phyloP scores from a whole-genome alignment of 2,113 vertebrate species.

The Colistium nudipinnis region DNA sequence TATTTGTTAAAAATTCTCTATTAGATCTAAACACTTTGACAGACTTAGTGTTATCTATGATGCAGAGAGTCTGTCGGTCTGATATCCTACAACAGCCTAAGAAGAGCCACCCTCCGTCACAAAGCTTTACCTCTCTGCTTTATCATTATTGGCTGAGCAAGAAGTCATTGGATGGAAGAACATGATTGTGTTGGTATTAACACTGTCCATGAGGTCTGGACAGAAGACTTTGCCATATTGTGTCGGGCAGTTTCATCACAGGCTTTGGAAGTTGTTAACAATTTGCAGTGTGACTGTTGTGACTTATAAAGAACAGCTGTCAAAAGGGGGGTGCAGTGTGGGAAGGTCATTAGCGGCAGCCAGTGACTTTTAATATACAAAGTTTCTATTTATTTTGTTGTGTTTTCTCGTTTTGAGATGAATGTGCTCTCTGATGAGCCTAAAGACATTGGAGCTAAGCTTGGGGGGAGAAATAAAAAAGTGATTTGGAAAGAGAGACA shows the following conservation, averaged over 20 bases:
- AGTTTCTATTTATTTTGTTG: slow-evolving; percentile 50
- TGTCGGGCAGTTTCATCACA: slow-evolving; percentile 60
- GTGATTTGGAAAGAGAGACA: slow-evolving; percentile 40
- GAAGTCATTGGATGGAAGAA: slow-evolving; percentile 50
- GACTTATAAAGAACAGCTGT: slow-evolving; percentile 69
- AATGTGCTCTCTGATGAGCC: slow-evolving; percentile 33
- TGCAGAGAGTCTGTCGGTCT: no score
- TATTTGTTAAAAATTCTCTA: no score
- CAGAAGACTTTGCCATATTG: slow-evolving; percentile 55
- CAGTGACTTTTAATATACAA: slow-evolving; percentile 44
- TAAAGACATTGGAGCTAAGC: slow-evolving; percentile 8
- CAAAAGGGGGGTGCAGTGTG: slow-evolving; percentile 1
- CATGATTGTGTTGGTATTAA: slow-evolving; percentile 61
- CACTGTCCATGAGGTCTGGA: slow-evolving; percentile 61
- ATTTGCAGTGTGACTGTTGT: slow-evolving; percentile 63
- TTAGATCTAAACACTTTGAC: no score
- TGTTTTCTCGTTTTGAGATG: slow-evolving; percentile 24
- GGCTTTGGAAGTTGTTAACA: slow-evolving; percentile 57
- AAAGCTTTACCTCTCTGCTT: slow-evolving; percentile 45
- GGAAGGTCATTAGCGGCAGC: slow-evolving; percentile 31
- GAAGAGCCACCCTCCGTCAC: slow-evolving; percentile 23
- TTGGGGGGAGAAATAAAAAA: slow-evolving; percentile 1
- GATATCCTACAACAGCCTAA: slow-evolving; percentile 18
- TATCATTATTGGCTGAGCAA: slow-evolving; percentile 46
- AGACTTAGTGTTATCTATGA: no score